phyloP scores from a whole-genome alignment of 1,140 invertebrate genomes.

The Glossosoma conforme region DNA sequence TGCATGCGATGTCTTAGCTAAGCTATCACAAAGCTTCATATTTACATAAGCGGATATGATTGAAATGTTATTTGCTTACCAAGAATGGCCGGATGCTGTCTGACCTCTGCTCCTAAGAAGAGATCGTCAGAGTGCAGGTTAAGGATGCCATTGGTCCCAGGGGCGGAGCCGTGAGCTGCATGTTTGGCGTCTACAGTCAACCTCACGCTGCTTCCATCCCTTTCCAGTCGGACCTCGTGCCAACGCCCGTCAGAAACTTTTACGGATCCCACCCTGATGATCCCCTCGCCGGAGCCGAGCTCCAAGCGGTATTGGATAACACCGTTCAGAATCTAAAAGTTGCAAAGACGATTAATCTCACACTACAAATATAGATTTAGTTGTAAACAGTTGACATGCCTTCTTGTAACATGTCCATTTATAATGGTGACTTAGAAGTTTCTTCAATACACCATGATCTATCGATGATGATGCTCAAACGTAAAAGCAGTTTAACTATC shows the following conservation, averaged over 20 bases:
- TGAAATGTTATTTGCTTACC: no score
- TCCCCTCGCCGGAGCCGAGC: conserved; percentile 77
- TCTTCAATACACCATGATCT: no score
- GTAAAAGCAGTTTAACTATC: no score
- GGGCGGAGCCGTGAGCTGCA: conserved; percentile 69
- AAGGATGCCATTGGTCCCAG: conserved; percentile 71
- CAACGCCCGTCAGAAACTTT: conserved; percentile 79
- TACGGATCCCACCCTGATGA: conserved; percentile 65
- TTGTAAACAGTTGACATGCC: no score
- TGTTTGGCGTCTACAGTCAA: conserved; percentile 70
- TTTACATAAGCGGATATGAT: no score
- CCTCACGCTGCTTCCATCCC: conserved; percentile 67
- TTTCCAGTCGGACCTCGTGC: conserved; percentile 75
- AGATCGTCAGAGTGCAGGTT: conserved; percentile 75
- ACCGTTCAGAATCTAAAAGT: conserved; percentile 58
- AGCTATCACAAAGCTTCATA: no score
- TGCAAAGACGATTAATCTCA: no score
- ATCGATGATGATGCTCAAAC: no score
- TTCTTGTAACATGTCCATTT: no score
- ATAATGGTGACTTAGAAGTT: no score
- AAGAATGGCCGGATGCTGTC: conserved; percentile 58
- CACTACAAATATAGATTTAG: no score
- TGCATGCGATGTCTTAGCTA: no score
- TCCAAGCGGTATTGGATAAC: conserved; percentile 81
- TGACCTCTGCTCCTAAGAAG: conserved; percentile 77